phyloP scores from a whole-genome alignment of 2,113 vertebrate species.

The Lonchura striata region DNA sequence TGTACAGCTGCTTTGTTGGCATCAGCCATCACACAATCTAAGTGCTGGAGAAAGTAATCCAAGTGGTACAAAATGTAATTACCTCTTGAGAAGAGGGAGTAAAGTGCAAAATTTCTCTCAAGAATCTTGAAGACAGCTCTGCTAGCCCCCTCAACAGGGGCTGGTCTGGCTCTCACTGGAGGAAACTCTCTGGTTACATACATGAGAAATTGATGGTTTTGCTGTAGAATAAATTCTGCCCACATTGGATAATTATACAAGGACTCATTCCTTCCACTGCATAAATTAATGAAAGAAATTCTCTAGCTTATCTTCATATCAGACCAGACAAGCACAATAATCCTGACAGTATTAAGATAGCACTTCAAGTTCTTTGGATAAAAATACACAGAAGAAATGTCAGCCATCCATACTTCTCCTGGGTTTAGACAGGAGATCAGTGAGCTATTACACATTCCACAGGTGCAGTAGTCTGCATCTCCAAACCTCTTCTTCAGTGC shows the following conservation, averaged over 20 bases:
- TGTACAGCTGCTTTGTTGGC: background rate
- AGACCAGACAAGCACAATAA: background rate
- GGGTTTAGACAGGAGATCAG: background rate
- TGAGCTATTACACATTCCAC: background rate
- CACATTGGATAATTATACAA: background rate
- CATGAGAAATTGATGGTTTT: background rate
- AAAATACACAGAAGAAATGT: background rate
- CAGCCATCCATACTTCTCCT: background rate
- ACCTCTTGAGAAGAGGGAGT: background rate
- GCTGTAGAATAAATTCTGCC: background rate
- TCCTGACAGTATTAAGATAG: background rate
- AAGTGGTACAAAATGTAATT: background rate
- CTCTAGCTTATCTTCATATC: background rate
- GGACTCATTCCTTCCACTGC: background rate
- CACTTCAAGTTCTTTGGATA: background rate
- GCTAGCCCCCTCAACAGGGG: background rate
- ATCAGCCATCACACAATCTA: background rate
- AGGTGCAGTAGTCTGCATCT: background rate
- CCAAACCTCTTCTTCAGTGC: background rate
- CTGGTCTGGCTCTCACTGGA: background rate
- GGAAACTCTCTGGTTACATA: background rate
- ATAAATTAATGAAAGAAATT: background rate
- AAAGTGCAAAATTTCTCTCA: background rate
- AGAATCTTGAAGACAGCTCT: background rate
- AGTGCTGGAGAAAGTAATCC: background rate